Evolutionary conservation across 2,113 vertebrate species (phyloP).

Genomic region (Ptilorrhoa leucosticta): DNA sequence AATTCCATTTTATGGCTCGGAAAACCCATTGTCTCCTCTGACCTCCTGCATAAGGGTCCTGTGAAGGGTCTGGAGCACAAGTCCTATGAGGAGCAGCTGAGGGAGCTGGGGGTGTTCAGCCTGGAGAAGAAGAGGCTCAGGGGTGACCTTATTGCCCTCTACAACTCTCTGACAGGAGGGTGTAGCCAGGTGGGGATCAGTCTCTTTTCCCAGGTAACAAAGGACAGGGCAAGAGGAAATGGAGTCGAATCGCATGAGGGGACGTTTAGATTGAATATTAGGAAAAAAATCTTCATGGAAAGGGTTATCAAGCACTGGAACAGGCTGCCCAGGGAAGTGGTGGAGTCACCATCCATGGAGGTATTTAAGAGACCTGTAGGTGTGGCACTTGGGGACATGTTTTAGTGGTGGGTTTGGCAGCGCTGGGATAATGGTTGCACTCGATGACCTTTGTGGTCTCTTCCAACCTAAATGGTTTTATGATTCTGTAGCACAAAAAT

Average conservation of each 20-base stretch:
- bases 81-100: not conserved
- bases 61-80: rapidly evolving
- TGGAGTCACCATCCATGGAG: not conserved
- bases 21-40: not conserved
- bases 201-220: not conserved
- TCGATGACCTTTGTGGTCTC: not conserved
- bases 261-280: not conserved
- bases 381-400: not conserved
- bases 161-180: not conserved
- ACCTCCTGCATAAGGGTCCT: not conserved
- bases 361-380: not conserved
- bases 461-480: not conserved
- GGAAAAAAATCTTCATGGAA: not conserved
- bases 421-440: not conserved
- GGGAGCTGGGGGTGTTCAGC: not conserved
- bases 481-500: not conserved
- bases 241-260: rapidly evolving
- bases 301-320: not conserved
- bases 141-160: too few relatives aligned
- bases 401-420: not conserved
- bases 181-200: not conserved
- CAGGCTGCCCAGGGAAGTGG: not conserved
- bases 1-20: not conserved
- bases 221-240: not conserved
- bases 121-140: not conserved